phyloP scores from a whole-genome alignment of 64 coral and sea anemone genomes.

The Dendronephthya gigantea region DNA sequence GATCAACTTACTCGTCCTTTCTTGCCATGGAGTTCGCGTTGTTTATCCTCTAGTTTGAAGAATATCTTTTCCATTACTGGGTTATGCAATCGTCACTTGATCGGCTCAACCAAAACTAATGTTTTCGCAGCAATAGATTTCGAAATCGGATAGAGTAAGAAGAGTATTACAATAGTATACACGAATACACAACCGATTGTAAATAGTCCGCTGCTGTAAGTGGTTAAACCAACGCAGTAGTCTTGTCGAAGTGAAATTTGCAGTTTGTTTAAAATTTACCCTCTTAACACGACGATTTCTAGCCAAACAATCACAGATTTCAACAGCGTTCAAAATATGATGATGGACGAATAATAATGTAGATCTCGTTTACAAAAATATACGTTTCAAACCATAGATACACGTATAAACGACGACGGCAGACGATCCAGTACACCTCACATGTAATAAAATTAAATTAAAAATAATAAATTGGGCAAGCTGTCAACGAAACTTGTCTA shows the following conservation, averaged over 20 bases:
- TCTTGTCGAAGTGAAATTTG: neutral
- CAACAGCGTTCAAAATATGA: neutral
- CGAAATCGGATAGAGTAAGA: neutral
- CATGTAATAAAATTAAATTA: neutral
- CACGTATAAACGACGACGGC: neutral
- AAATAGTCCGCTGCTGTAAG: neutral
- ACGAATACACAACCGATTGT: neutral
- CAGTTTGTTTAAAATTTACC: neutral
- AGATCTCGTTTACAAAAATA: neutral
- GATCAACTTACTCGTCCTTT: conserved; percentile 10
- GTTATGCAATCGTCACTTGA: neutral
- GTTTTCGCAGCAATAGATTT: neutral
- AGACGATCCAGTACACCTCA: neutral
- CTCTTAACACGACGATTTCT: neutral
- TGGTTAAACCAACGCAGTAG: neutral
- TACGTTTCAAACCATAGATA: neutral
- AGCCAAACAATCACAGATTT: neutral
- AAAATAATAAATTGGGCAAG: neutral
- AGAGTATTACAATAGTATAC: neutral
- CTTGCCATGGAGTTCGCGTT: conserved; percentile 13
- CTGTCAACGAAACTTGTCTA: neutral
- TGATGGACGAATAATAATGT: neutral
- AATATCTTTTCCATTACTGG: conserved; percentile 15
- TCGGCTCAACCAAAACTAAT: too few species aligned
- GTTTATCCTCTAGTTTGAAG: conserved; percentile 9